A percentile compares a stretch with the other conserved stretches of the same genome.
Conservation (phyloP, 1,140 invertebrate species). For the Leptinotarsa defecta region DNA sequence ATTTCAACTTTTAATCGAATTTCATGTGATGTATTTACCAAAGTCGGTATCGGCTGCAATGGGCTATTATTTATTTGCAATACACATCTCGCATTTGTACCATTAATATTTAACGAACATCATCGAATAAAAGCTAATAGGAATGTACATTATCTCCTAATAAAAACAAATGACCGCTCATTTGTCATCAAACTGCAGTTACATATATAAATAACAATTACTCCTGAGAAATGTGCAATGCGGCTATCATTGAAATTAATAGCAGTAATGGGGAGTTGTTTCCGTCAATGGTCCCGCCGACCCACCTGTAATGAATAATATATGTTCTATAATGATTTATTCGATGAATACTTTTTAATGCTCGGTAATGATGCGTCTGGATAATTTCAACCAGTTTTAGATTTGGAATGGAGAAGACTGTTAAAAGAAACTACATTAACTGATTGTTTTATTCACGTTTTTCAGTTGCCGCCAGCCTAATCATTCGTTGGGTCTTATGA, state of each 20-base stretch:
- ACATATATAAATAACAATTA: conserved; percentile 7
- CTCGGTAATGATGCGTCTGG: neutral
- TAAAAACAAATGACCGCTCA: neutral
- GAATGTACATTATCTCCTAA: neutral
- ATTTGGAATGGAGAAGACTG: too few relatives aligned
- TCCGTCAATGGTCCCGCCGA: neutral
- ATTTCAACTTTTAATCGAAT: too few relatives aligned
- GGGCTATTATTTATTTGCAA: too few relatives aligned
- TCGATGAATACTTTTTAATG: neutral
- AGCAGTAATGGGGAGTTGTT: neutral
- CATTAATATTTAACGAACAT: neutral
- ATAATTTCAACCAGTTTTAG: too few relatives aligned
- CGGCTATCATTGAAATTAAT: neutral
- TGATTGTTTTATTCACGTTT: too few relatives aligned
- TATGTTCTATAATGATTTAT: neutral
- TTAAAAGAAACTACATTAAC: too few relatives aligned
- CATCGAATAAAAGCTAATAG: neutral
- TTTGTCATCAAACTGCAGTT: neutral
- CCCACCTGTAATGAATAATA: neutral
- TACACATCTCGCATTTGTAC: too few relatives aligned
- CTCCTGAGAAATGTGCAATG: neutral
- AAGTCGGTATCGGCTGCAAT: too few relatives aligned
- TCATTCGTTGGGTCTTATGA: too few relatives aligned
- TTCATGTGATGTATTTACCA: too few relatives aligned
- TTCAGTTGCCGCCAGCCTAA: too few relatives aligned